phyloP scores from a whole-genome alignment of 2,113 vertebrate species.

The Plotosus lineatus region DNA sequence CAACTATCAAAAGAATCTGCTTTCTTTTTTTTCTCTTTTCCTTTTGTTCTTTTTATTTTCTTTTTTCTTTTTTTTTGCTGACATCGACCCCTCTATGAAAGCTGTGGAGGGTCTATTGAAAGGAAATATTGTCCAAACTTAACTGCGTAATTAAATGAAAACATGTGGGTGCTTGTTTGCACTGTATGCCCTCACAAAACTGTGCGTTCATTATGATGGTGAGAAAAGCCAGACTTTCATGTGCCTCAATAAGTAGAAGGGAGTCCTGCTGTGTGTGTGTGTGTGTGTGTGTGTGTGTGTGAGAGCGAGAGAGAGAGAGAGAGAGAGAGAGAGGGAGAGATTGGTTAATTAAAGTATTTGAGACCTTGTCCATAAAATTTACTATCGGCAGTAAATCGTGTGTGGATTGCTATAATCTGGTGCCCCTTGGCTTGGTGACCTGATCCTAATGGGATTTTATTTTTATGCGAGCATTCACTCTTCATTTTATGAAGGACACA shows the following conservation, averaged over 20 bases:
- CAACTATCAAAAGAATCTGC: background rate
- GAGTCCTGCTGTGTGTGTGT: background rate
- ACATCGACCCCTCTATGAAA: slow-evolving; percentile 55
- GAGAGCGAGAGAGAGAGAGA: background rate
- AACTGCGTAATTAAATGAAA: slow-evolving; percentile 67
- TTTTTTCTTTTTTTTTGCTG: slow-evolving; percentile 45
- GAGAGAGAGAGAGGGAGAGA: slow-evolving; percentile 2
- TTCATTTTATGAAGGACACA: slow-evolving; percentile 18
- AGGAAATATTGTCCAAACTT: slow-evolving; percentile 57
- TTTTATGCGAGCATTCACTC: background rate
- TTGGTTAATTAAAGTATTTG: slow-evolving; percentile 4
- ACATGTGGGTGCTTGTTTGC: slow-evolving; percentile 40
- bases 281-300: background rate
- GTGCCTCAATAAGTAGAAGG: slow-evolving; percentile 4
- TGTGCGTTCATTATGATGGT: slow-evolving; percentile 24
- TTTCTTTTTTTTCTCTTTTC: background rate
- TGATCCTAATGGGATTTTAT: slow-evolving; percentile 6
- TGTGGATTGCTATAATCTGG: background rate
- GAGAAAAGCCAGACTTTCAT: slow-evolving; percentile 10
- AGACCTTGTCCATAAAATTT: slow-evolving; percentile 9
- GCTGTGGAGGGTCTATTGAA: slow-evolving; percentile 54
- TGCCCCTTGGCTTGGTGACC: background rate
- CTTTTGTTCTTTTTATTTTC: too few species aligned
- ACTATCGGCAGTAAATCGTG: background rate
- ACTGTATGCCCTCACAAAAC: background rate